Base-by-base conservation (phyloP, 2,888 invertebrate species). In the Drosophila macrospina region DNA sequence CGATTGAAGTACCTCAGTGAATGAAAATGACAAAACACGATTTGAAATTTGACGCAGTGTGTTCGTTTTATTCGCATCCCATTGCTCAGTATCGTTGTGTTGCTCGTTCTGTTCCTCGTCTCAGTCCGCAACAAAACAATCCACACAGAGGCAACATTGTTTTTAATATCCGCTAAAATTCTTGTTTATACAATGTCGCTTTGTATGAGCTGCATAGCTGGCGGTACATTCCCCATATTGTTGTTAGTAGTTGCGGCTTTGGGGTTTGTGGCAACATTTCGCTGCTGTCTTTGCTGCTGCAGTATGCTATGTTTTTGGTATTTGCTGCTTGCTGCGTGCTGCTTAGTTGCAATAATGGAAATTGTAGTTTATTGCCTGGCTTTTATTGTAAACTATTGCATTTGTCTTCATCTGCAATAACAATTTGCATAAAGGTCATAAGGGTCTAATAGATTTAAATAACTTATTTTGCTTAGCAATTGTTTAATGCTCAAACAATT, bases 121-220 rank as follows among this genome's bases (percentile, higher is more conserved):
- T 45, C 20, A 20, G 3, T 20, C 20, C 1, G 20, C 20, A 20
- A 20, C 20, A 20, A 20, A 1, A 20, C 1, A 20, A 20, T 2
- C 20, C 1, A 26, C 52, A 60, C 62, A 61, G 70, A 65, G 65
- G 79, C 85, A 84, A 84, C 86, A 81, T 86, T 86, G 88, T 87
- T 86, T 86, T 86, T 87, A 86, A 86, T 86, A 86, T 86, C 85
- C 85, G 85, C 86, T 87, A 67, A 87, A 86, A 83, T 86, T 86
- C 83, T 85, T 85, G 85, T 82, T 78, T 87, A 87, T 80, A 87
- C 82, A 76, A 87, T 85, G 86, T 85, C 76, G 70, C 61, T 13
- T 59, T 62, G 84, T 74, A 81, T 82, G 79, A 69, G 83, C 50
- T 62, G 69, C 68, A 81, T 77, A 66, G 84, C 71, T 78, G 66